Base-by-base conservation (phyloP, 1,140 invertebrate species). In the Phymastichus coffea region DNA sequence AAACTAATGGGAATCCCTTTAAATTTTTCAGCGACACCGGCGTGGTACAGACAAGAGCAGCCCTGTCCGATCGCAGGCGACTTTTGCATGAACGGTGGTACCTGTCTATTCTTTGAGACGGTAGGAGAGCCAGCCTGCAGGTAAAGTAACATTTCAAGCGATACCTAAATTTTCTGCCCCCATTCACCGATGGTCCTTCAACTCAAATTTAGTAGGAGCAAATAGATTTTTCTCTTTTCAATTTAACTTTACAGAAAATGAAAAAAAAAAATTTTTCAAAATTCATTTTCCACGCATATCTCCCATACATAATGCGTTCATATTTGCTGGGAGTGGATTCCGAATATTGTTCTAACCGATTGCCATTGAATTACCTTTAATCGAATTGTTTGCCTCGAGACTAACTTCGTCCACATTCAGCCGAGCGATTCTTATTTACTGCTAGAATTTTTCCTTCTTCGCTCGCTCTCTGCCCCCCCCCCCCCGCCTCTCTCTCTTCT, bases 11-110 rank as follows among this genome's bases (percentile, higher is more conserved):
- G 23, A 47, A 38, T 56, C 52, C 68, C 46, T 56, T 58, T 74
- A 72, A 68, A 65, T 66, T 65, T 82, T 83, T 55, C 79, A 86
- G 85, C 83, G 66, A 82, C 84, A 68, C 76, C 79, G 57, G 71
- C 81, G 61, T 83, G 82, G 82, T 81, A 78, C 46, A 77, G 82
- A 65, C 77, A 79, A 68, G 85, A 85, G 61, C 82, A 83, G 58
- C 86, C 86, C 51, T 89, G 88, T 76, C 87, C 87, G 43, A 85
- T 85, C 77, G 76, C 83, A 40, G 79, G 83, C 58, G 81, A 82
- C 58, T 87, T 84, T 77, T 93, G 90, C 79, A 85, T 91, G 77
- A 91, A 93, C 71, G 88, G 88, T 67, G 90, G 90, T 75, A 89
- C 87, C 57, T 93, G 90, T 78, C 83, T 88, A 72, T 89, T 87